These are phyloP conservation scores for Acrocyrtus sp. DNA, from an alignment of 2,888 invertebrate genomes.

Conservation along the genomic window DNA sequence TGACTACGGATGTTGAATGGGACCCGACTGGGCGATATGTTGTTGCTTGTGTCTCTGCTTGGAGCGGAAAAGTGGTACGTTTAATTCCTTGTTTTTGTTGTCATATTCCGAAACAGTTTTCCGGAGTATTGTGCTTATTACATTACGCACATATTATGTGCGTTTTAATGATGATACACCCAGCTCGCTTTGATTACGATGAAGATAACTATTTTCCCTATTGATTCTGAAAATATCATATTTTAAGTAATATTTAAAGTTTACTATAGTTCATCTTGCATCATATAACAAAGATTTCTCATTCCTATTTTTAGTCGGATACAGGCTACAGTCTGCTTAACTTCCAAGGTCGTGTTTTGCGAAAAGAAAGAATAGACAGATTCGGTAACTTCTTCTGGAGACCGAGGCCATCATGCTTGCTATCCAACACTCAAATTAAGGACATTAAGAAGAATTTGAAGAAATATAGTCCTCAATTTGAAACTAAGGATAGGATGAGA, in stretches of 20 bases:
- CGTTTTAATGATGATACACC: no score
- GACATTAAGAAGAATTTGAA: slow-evolving; percentile 98
- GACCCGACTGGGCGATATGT: slow-evolving; percentile 99
- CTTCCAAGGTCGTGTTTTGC: slow-evolving; percentile 86
- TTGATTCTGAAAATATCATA: no score
- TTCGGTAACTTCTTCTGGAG: slow-evolving; percentile 97
- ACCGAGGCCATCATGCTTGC: slow-evolving; percentile 88
- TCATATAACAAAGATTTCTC: not conserved
- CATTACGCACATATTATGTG: no score
- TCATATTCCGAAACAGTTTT: no score
- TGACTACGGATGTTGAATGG: slow-evolving; percentile 96
- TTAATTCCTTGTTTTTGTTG: no score
- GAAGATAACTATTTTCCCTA: not conserved
- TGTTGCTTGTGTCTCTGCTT: slow-evolving; percentile 92
- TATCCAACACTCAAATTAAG: slow-evolving; percentile 86
- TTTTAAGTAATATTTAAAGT: no score
- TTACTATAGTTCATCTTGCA: no score
- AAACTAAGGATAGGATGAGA: slow-evolving; percentile 94
- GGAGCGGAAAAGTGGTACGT: slow-evolving; percentile 86
- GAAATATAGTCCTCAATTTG: slow-evolving; percentile 95
- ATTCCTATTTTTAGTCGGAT: slow-evolving; percentile 68
- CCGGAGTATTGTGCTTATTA: no score
- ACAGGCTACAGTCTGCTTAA: slow-evolving; percentile 97
- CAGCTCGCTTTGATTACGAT: no score
- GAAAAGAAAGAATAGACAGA: slow-evolving; percentile 87